These are phyloP conservation scores for Cerastis rubricosa DNA, from an alignment of 2,888 invertebrate genomes.

Conservation along the genomic window DNA sequence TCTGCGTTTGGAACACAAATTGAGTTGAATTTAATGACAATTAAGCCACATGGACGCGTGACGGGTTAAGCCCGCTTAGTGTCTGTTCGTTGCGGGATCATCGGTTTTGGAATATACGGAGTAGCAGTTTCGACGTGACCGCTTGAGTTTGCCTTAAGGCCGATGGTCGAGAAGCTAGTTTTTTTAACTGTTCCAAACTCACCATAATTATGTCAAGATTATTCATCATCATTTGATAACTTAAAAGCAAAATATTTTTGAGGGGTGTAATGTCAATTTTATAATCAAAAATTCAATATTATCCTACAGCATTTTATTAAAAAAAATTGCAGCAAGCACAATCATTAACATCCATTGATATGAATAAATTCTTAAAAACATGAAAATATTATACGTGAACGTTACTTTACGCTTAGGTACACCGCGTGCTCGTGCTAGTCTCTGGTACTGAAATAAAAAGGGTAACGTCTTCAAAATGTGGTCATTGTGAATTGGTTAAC, in stretches of 20 bases:
- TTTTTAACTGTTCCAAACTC: neutral
- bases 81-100: slow-evolving; percentile 78
- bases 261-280: too few species aligned
- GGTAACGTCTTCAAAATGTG: neutral
- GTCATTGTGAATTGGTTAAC: neutral
- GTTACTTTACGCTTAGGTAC: too few species aligned
- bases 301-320: too few species aligned
- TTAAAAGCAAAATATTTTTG: neutral
- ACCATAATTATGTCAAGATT: neutral
- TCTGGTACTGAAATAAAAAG: neutral
- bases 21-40: slow-evolving; percentile 82
- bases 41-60: slow-evolving; percentile 75
- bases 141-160: neutral
- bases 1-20: slow-evolving; percentile 74
- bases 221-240: neutral
- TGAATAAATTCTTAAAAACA: too few species aligned
- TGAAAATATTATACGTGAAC: too few species aligned
- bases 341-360: too few species aligned
- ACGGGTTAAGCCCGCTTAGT: slow-evolving; percentile 77
- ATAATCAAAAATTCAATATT: too few species aligned
- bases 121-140: neutral
- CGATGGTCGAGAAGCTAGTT: neutral
- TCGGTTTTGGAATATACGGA: slow-evolving; percentile 62
- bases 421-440: too few species aligned
- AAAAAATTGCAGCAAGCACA: too few species aligned